Base-by-base conservation (phyloP, 2,113 vertebrate genomes). In the Formicarius rufipectus region DNA sequence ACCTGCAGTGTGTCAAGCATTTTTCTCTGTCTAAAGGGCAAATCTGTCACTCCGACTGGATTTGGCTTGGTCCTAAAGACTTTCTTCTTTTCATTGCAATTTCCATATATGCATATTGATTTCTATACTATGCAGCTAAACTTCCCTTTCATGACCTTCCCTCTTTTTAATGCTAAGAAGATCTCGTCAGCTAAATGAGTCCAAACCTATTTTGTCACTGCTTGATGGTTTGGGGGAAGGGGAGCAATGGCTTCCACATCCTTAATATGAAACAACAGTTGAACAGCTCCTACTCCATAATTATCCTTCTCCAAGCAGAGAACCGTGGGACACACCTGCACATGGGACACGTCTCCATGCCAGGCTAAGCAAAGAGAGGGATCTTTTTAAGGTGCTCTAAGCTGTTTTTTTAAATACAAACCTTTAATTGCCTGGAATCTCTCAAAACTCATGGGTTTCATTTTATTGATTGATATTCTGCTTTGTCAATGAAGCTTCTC, bases 11-110 rank as follows among this genome's bases (percentile, higher is more conserved):
- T 91, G 90, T 92, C 83, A 73, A 60, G 58, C 53, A 4, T 78
- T 94, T 79, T 87, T 50, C 67, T 76, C 92, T 89, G 85, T 84
- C 64, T 92, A 90, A 96, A 96, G 90, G 96, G 92, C 88, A 84
- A 58, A 73, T 68, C 73, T 74, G 90, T 75, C 95, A 82, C 69
- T 96, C 95, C 90, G 10, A 76, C 58, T 30, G 53, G 20, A 68
- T 95, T 90, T 94, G 58, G 14, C 64, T 88, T 60, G 40, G 47
- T 72, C 73, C 25, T 77, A 15, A 81, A 45, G 69, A 58, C 28
- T 13, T 45, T n/a, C 53, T 49, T 35, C 35, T 52, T 73, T 50
- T 25, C 10, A 56, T 56, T 90, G 40, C 31, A 8, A 62, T 93
- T 95, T 90, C 55, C 49, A 78, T 88, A 58, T 35, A 78, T 78